Base-by-base conservation (phyloP, 2,888 invertebrate genomes). In the Liodrosophila aerea region DNA sequence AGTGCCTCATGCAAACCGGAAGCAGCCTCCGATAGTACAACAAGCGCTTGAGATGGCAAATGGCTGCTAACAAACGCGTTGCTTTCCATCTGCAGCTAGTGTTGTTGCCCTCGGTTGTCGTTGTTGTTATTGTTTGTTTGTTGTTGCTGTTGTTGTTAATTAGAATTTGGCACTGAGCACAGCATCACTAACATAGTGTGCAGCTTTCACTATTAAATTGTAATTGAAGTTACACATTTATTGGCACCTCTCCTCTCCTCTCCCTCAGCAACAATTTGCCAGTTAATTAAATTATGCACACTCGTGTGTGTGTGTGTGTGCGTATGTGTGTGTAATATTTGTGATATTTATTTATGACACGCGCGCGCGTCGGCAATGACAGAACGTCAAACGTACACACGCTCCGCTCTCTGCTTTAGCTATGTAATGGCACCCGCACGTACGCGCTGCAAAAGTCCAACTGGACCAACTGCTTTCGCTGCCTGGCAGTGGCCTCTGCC, bases 1-100 rank as follows among this genome's bases (percentile, higher is more conserved):
- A 94, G 91, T 77, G 94, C 93, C 91, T 94, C 94, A 89, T 94
- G 93, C 90, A 94, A 91, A 87, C 93, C 93, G 87, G 93, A 93
- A 89, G 93, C 93, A 85, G 94, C 93, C 91, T 94, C 94, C 76
- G 94, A 94, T 89, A 94, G 93, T 76, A 94, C 94, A 87, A 94
- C 94, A 90, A 94, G 91, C 88, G 94, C 93, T 87, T 94, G 94
- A 87, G 94, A 94, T 90, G 93, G 93, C 89, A 94, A 91, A 90
- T 94, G 93, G 89, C 92, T 93, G 86, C 93, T 92, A 89, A 93
- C 94, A 90, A 94, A 94, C 76, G 93, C 93, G 89, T 94, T 94
- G 91, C 94, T 94, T 91, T 94, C 94, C 94, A 94, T 94, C 91
- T 87, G 88, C 82, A 85, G 51, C 58, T 53, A 43, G 52, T 57